phyloP scores from a whole-genome alignment of 2,113 vertebrate species.

The Cichladusa arquata region DNA sequence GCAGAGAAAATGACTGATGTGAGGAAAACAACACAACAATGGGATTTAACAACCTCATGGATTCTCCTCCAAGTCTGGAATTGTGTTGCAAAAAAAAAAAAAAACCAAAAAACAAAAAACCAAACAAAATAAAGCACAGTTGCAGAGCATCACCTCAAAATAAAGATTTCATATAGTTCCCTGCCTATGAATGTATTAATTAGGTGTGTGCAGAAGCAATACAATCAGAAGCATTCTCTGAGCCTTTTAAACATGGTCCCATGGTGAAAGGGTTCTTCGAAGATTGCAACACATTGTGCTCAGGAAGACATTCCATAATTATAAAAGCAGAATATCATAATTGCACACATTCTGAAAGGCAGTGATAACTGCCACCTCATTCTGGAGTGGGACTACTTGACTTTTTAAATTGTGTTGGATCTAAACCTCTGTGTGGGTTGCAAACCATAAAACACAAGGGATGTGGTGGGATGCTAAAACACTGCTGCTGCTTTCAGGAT shows the following conservation, averaged over 20 bases:
- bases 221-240: neutral
- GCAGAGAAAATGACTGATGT: slow-evolving; percentile 13
- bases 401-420: neutral
- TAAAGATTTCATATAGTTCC: neutral
- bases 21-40: neutral
- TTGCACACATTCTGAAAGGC: neutral
- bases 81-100: neutral
- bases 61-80: neutral
- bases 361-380: slow-evolving; percentile 17
- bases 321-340: neutral
- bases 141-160: neutral
- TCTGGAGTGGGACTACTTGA: neutral
- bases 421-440: neutral
- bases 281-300: neutral
- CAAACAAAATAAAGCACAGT: neutral
- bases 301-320: neutral
- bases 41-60: neutral
- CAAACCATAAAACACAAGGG: neutral
- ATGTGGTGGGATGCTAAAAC: neutral
- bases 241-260: neutral
- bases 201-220: neutral
- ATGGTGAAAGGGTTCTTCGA: neutral
- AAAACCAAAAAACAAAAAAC: neutral
- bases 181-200: neutral
- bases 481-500: neutral